A percentile compares a stretch with the other conserved stretches of the same genome.
Evolutionary conservation across 2,113 vertebrate species (phyloP).

Genomic region (Oxyura jamaicensis): DNA sequence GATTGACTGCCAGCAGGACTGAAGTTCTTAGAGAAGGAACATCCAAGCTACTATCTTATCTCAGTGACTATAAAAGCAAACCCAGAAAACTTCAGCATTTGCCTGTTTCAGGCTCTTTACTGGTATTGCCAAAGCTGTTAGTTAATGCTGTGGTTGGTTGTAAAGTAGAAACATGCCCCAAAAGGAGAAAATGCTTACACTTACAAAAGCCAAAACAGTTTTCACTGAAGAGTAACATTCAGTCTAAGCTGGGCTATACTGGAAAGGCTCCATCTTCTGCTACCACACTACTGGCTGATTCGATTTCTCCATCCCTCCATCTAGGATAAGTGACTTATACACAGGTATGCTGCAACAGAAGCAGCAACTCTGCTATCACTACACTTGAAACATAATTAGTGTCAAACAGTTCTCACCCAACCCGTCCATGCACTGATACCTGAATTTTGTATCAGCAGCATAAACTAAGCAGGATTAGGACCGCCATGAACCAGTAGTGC

Average conservation of each 20-base stretch:
- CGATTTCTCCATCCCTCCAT: not conserved
- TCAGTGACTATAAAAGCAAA: not conserved
- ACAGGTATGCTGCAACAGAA: not conserved
- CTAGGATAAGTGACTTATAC: not conserved
- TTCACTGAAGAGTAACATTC: not conserved
- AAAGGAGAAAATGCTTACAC: not conserved
- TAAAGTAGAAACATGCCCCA: not conserved
- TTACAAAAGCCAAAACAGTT: not conserved
- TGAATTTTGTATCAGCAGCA: not conserved
- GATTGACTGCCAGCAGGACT: not conserved
- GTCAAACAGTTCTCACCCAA: not conserved
- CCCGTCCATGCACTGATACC: accelerated
- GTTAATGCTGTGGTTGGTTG: not conserved
- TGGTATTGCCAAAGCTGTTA: not conserved
- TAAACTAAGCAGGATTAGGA: not conserved
- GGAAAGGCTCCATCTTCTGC: not conserved
- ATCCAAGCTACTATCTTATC: not conserved
- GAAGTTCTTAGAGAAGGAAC: not conserved
- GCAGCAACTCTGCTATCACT: not conserved
- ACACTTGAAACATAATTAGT: not conserved
- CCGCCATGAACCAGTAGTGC: not conserved
- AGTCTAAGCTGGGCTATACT: not conserved
- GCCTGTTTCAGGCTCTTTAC: not conserved
- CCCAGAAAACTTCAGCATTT: not conserved
- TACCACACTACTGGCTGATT: not conserved